Base-by-base conservation (phyloP, 1,140 invertebrate genomes). In the Babylonia areolata region DNA sequence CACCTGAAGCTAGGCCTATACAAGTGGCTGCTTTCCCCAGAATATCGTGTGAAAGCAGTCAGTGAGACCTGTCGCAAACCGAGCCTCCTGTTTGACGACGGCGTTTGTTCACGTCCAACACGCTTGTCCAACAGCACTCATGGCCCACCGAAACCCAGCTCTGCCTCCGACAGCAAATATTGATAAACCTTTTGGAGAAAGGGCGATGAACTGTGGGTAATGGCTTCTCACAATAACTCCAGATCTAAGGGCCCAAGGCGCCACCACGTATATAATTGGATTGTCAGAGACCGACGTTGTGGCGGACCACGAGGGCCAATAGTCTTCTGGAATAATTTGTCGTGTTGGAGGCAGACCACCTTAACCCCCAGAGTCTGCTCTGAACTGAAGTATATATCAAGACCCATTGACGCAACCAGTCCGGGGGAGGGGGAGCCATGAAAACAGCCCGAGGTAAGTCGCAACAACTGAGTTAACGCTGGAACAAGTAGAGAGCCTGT, bases 141-240 rank as follows among this genome's bases (percentile, higher is more conserved):
- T 51, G 20, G 31, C 31, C 31, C n/a, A 6, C 9, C 71, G 5
- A 35, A 9, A 1, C 12, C 71, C 5, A 20, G 5, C 35, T 11
- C 33, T 12, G 71, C 71, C 71, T 9, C 12, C 11, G 71, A 11
- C 71, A 31, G 71, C 71, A 73, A 73, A 73, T 73, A 73, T 73
- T 73, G 71, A 73, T 73, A 33, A 73, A 73, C 71, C 71, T 35
- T 73, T 11, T 35, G 31, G 9, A 73, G 71, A 33, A 35, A 35
- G 71, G 71, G 71, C 71, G 71, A 73, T 73, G 71, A 73, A 73
- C 71, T 73, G 71, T 73, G 71, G n/a, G 12, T 73, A 73, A 73
- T 73, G 35, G 71, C 71, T 35, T 73, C 71, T 73, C 9, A 73
- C 71, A 33, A 73, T 73, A 35, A 1, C 31, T 33, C 35, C 31